These are phyloP conservation scores for Heliocidaris erythrogramma DNA, from an alignment of 35 echinoderm and acorn worm species.

Conservation along the genomic window DNA sequence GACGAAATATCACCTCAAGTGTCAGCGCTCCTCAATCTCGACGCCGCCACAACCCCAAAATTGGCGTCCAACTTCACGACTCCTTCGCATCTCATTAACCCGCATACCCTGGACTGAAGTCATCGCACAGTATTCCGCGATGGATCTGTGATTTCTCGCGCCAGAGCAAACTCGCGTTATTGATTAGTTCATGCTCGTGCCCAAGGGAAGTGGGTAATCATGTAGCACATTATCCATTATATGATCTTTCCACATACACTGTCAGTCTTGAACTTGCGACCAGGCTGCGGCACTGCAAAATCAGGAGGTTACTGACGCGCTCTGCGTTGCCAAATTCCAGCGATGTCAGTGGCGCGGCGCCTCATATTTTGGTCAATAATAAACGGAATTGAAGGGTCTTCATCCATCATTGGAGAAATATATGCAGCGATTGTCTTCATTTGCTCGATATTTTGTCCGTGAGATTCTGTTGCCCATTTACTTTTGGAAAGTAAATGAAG, in stretches of 20 bases:
- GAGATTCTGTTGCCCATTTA: neutral
- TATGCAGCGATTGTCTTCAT: constrained; percentile 2
- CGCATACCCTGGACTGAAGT: neutral
- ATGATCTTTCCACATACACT: neutral
- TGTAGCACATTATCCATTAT: constrained; percentile 5
- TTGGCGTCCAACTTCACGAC: neutral
- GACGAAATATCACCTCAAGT: neutral
- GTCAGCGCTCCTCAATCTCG: neutral
- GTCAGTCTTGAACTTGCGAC: neutral
- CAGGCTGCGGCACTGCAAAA: neutral
- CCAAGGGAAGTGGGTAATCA: neutral
- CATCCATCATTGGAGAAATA: neutral
- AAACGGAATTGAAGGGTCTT: neutral
- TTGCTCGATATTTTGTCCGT: neutral
- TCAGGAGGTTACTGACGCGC: neutral
- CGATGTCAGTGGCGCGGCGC: neutral
- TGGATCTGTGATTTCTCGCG: neutral
- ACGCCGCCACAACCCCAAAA: neutral
- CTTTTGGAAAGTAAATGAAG: neutral
- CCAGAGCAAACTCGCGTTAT: neutral
- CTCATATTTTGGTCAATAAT: neutral
- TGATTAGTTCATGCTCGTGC: constrained; percentile 1
- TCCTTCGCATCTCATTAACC: neutral
- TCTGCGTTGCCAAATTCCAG: neutral
- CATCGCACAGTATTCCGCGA: neutral